Evolutionary conservation across 2,888 invertebrate genomes (phyloP).

Genomic region (Tiliacea aurago): DNA sequence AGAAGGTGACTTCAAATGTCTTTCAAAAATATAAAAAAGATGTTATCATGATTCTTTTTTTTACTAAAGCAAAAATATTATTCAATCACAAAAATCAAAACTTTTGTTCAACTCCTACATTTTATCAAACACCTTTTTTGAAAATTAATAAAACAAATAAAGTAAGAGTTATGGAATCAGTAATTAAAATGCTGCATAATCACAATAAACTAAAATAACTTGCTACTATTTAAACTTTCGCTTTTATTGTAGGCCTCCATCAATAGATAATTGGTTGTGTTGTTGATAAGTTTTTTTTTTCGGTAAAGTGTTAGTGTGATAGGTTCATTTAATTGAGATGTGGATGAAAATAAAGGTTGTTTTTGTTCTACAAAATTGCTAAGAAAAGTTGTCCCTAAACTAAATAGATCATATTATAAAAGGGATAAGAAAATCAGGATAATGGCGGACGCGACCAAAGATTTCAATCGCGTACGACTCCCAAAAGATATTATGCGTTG

Average conservation of each 20-base stretch:
- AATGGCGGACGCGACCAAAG: constrained; percentile 1
- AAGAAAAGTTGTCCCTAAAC: not conserved
- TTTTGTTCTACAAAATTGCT: not conserved
- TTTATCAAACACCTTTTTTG: not conserved
- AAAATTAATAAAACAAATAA: not conserved
- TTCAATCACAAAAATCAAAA: not conserved
- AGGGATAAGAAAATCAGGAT: not conserved
- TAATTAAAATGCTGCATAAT: constrained; percentile 26
- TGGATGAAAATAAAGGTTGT: not conserved
- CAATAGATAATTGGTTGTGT: not conserved
- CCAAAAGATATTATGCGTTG: no score
- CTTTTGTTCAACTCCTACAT: not conserved
- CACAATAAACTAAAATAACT: constrained; percentile 32
- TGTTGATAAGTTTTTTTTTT: not conserved
- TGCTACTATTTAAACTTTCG: not conserved
- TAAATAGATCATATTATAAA: not conserved
- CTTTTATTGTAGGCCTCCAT: not conserved
- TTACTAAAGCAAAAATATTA: not conserved
- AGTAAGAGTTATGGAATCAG: not conserved
- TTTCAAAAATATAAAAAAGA: not conserved
- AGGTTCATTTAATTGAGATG: not conserved
- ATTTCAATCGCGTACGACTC: not conserved
- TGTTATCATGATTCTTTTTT: not conserved
- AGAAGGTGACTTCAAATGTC: not conserved
- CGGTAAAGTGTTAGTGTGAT: no score